Base-by-base conservation (phyloP, 2,888 invertebrate species). In the Mamestra brassicae region DNA sequence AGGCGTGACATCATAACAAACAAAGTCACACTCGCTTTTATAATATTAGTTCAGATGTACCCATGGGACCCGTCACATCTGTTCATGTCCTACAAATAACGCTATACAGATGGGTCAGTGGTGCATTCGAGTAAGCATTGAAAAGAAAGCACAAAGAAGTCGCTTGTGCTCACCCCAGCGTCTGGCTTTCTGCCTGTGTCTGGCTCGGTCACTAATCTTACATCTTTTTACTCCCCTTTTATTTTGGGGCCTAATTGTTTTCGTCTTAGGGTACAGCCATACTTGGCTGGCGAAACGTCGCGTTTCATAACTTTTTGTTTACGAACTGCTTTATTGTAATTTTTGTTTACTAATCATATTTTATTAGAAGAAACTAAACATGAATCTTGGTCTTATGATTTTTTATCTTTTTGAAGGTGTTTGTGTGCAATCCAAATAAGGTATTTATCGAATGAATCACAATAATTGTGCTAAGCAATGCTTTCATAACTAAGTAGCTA, bases 141-240 rank as follows among this genome's bases (percentile, higher is more conserved):
- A 42, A 62, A 71, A 52, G 55, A 8, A 10, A 70, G 26, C 13
- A 81, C 71, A 81, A 81, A 75, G 69, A 61, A 71, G 63, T 80
- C 50, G 55, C 61, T 74, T 38, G 47, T 79, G 52, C 63, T 4
- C 74, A 55, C 71, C 80, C 73, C 74, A 74, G 73, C 57, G 71
- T 78, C 71, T 74, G 78, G 76, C 63, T 64, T 34, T 57, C 54
- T 45, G 75, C 66, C 63, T 77, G 72, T 54, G 52, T 38, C 57
- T 47, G 76, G 47, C 62, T 71, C 10, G 69, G 54, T 74, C 77
- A 66, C 67, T 83, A 78, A 85, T 81, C 78, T 78, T 58, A 13
- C 52, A 71, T 72, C 57, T 74, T 80, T 87, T 78, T 70, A 69
- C 63, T 85, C 62, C 71, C 54, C 55, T 75, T 84, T 86, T 80